Percentiles rank a stretch among this genome's conserved stretches.
These are phyloP conservation scores for Alligator mississippiensis DNA, from an alignment of 2,113 vertebrate species.

Conservation along the genomic window DNA sequence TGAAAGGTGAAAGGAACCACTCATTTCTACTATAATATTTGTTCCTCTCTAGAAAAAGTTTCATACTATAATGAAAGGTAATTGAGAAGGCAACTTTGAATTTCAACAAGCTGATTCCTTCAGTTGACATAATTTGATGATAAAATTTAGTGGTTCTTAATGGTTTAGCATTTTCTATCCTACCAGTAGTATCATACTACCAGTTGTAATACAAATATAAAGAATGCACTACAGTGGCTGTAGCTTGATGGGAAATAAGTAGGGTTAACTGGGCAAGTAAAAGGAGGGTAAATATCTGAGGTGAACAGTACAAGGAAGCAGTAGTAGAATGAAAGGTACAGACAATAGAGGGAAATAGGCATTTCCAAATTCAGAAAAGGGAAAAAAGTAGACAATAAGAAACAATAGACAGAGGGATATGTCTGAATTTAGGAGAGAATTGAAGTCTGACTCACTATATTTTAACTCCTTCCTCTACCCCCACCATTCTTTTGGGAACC, in stretches of 20 bases:
- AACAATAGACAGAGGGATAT: no score
- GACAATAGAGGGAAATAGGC: no score
- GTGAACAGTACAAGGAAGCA: neutral
- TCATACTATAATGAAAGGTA: constrained; percentile 15
- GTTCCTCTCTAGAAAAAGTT: neutral
- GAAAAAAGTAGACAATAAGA: no score
- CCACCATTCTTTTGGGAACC: no score
- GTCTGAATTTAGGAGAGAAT: no score
- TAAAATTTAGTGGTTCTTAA: neutral
- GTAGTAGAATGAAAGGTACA: neutral
- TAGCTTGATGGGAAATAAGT: neutral
- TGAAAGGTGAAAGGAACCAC: neutral
- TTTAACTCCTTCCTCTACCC: no score
- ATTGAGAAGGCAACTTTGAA: neutral
- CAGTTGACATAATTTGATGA: neutral
- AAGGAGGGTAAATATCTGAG: neutral
- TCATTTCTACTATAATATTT: neutral
- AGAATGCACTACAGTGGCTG: neutral
- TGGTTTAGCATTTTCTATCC: neutral
- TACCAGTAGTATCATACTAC: no score
- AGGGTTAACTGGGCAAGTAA: no score
- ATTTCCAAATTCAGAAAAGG: no score
- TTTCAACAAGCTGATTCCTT: neutral
- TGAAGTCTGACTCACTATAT: no score
- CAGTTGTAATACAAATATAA: neutral